A percentile compares a stretch with the other conserved stretches of the same genome.
Evolutionary conservation across 92 coral and sea anemone genomes (phyloP).

Genomic region (Diadumene lineata): DNA sequence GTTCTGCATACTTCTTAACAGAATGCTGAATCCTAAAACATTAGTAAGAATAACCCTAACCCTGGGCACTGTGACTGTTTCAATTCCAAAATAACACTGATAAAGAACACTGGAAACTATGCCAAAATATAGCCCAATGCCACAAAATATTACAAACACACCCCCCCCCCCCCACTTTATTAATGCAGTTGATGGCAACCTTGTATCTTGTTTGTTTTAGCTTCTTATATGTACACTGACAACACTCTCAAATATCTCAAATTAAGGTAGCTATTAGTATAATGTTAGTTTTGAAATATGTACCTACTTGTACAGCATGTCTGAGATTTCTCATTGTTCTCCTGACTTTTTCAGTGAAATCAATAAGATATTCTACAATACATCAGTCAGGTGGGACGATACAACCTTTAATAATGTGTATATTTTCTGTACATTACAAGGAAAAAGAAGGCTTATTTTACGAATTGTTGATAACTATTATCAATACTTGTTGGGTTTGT

Average conservation of each 20-base stretch:
- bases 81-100: no score
- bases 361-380: conserved; percentile 39
- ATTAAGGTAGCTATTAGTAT: neutral
- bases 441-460: neutral
- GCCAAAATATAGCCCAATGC: no score
- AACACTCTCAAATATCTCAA: conserved; percentile 9
- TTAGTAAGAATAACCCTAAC: no score
- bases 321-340: no score
- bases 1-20: no score
- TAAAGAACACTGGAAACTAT: no score
- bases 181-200: neutral
- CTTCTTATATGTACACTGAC: conserved; percentile 12
- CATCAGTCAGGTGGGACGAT: conserved; percentile 26
- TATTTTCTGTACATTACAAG: neutral
- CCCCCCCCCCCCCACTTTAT: no score
- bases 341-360: conserved; percentile 17
- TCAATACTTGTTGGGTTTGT: no score
- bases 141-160: no score
- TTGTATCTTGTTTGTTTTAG: neutral
- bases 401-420: neutral
- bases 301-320: neutral
- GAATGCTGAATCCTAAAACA: no score
- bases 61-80: no score
- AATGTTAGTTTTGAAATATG: neutral
- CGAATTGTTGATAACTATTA: neutral